Evolutionary conservation across 2,888 invertebrate genomes (phyloP).

Genomic region (Agrochola litura): DNA sequence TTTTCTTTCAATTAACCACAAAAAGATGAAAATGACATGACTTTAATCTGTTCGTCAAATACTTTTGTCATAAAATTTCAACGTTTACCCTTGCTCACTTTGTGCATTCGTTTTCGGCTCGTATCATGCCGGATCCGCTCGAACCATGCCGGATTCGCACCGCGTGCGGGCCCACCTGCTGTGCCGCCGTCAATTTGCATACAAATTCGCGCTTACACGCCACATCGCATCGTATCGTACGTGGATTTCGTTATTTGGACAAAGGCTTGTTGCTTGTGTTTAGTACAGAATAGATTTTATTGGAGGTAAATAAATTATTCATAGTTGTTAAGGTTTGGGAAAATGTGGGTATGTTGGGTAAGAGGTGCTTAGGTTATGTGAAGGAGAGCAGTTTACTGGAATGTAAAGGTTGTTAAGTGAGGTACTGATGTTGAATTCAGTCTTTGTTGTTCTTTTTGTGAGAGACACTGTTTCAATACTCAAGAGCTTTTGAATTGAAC

Average conservation of each 20-base stretch:
- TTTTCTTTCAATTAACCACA: not conserved
- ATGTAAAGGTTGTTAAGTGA: not conserved
- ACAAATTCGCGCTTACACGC: constrained; percentile 71
- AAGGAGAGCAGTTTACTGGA: not conserved
- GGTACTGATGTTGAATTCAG: not conserved
- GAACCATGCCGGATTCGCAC: constrained; percentile 26
- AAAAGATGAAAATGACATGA: not conserved
- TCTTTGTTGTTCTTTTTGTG: too few relatives aligned
- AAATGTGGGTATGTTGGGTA: not conserved
- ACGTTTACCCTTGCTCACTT: not conserved
- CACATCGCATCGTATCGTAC: constrained; percentile 59
- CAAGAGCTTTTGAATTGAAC: not conserved
- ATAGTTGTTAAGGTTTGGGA: constrained; percentile 28
- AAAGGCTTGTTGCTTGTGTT: constrained; percentile 53
- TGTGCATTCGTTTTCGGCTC: constrained; percentile 5
- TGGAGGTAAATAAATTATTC: constrained; percentile 59
- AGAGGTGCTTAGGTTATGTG: constrained; percentile 9
- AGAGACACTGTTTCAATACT: not conserved
- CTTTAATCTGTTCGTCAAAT: not conserved
- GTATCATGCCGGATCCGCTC: constrained; percentile 5
- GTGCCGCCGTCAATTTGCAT: constrained; percentile 69
- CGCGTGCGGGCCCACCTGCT: constrained; percentile 65
- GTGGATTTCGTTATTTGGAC: constrained; percentile 68
- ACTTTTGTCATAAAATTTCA: not conserved
- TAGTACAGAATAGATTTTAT: constrained; percentile 61